Evolutionary conservation across 92 coral and sea anemone species (phyloP).

Genomic region (Nematostella vectensis): DNA sequence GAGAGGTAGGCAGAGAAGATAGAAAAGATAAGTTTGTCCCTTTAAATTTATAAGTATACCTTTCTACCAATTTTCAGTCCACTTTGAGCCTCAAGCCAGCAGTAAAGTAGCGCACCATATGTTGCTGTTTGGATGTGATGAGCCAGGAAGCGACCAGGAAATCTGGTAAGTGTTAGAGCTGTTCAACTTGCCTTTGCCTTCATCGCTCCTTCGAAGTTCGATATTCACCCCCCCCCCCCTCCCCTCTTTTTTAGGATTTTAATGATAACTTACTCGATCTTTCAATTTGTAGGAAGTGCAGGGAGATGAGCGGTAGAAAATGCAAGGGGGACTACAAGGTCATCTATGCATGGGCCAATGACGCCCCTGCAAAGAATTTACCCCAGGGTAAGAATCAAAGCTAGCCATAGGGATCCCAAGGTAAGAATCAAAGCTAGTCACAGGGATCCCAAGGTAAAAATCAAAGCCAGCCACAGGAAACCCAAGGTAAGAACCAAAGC

Average conservation of each 20-base stretch:
- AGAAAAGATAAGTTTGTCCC: too few relatives aligned
- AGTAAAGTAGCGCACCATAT: conserved; percentile 67
- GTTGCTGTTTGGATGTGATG: conserved; percentile 63
- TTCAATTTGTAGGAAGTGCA: conserved; percentile 2
- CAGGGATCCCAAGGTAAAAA: too few relatives aligned
- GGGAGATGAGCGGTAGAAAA: conserved; percentile 24
- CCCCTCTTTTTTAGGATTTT: background rate
- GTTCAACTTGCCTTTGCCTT: too few relatives aligned
- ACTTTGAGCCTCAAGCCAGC: conserved; percentile 62
- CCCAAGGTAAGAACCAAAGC: too few relatives aligned
- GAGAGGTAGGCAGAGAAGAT: too few relatives aligned
- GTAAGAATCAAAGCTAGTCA: too few relatives aligned
- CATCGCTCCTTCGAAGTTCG: too few relatives aligned
- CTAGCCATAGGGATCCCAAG: too few relatives aligned
- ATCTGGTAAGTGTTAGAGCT: conserved; percentile 41
- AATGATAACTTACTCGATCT: too few relatives aligned
- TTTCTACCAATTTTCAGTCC: too few relatives aligned
- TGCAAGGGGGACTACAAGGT: conserved; percentile 36
- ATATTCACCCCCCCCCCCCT: background rate
- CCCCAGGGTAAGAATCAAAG: conserved; percentile 57
- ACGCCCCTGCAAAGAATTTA: conserved; percentile 50
- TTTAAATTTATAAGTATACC: too few relatives aligned
- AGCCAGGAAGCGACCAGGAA: conserved; percentile 32
- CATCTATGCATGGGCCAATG: conserved; percentile 77
- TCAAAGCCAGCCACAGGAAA: too few relatives aligned